A percentile compares a stretch with the other conserved stretches of the same genome.
Evolutionary conservation across 1,140 invertebrate genomes (phyloP).

Genomic region (Wasmannia auropunctata): DNA sequence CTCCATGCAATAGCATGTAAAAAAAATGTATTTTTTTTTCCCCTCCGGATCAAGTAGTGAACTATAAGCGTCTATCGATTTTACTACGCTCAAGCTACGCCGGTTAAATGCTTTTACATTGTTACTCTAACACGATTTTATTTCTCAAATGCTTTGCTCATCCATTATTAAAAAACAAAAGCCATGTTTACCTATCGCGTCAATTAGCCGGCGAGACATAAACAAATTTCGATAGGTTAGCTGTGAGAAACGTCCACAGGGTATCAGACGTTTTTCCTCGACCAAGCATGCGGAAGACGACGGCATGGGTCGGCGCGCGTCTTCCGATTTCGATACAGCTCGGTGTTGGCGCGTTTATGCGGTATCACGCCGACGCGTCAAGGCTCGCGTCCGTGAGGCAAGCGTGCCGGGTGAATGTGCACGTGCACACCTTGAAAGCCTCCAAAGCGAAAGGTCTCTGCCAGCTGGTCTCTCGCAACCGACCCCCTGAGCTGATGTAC

Average conservation of each 20-base stretch:
- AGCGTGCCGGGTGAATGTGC: slow-evolving; percentile 62
- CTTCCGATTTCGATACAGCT: slow-evolving; percentile 71
- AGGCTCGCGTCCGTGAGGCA: slow-evolving; percentile 58
- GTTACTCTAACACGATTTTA: neutral
- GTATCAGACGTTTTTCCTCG: slow-evolving; percentile 46
- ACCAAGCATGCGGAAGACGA: slow-evolving; percentile 66
- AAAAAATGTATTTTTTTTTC: slow-evolving; percentile 8
- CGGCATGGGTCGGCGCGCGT: slow-evolving; percentile 32
- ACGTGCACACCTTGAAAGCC: slow-evolving; percentile 70
- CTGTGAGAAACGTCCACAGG: slow-evolving; percentile 52
- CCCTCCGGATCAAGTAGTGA: neutral
- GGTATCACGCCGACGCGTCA: slow-evolving; percentile 73
- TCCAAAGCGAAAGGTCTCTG: slow-evolving; percentile 70
- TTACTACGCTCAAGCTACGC: neutral
- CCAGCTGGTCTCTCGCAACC: slow-evolving; percentile 65
- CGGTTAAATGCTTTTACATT: neutral
- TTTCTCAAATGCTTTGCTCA: neutral
- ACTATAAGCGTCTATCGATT: neutral
- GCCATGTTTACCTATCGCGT: neutral
- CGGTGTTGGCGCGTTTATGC: slow-evolving; percentile 66
- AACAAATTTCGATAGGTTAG: slow-evolving; percentile 50
- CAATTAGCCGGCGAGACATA: slow-evolving; percentile 22
- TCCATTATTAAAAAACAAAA: neutral
- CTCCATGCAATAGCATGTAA: neutral
- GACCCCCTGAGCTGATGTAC: slow-evolving; percentile 60